A percentile compares a stretch with the other conserved stretches of the same genome.
Conservation (phyloP, 2,888 invertebrate species). For the Pollenia labialis region DNA sequence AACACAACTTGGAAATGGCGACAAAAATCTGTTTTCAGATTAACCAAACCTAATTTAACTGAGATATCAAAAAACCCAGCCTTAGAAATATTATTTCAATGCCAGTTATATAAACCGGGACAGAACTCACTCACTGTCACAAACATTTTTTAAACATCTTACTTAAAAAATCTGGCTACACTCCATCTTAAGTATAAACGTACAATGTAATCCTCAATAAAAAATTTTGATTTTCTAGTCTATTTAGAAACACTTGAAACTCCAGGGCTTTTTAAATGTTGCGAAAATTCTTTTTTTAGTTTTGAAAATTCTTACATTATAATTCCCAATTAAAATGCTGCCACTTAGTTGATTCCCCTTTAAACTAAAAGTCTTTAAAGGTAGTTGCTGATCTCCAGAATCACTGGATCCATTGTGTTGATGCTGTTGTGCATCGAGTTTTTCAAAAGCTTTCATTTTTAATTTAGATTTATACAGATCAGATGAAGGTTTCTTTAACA, state of each 20-base stretch:
- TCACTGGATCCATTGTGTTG: constrained; percentile 31
- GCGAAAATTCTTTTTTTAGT: neutral
- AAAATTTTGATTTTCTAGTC: no score
- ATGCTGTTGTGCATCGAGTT: constrained; percentile 40
- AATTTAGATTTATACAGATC: constrained; percentile 79
- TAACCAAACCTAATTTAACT: no score
- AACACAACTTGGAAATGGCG: no score
- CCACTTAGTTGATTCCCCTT: constrained; percentile 92
- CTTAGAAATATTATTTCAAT: no score
- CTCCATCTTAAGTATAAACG: neutral
- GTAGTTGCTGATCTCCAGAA: constrained; percentile 75
- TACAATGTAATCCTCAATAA: neutral
- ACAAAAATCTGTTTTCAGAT: no score
- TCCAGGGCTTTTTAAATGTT: neutral
- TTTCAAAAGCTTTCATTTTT: constrained; percentile 78
- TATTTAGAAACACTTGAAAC: neutral
- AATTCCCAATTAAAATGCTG: constrained; percentile 93
- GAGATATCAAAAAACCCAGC: no score
- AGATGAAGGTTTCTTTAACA: constrained; percentile 78
- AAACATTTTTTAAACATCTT: no score
- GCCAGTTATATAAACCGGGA: no score
- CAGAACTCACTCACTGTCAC: no score
- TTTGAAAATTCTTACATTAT: constrained; percentile 87
- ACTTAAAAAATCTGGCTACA: neutral
- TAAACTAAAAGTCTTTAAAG: constrained; percentile 90